Base-by-base conservation (phyloP, 2,888 invertebrate species). In the Sturmia bella region DNA sequence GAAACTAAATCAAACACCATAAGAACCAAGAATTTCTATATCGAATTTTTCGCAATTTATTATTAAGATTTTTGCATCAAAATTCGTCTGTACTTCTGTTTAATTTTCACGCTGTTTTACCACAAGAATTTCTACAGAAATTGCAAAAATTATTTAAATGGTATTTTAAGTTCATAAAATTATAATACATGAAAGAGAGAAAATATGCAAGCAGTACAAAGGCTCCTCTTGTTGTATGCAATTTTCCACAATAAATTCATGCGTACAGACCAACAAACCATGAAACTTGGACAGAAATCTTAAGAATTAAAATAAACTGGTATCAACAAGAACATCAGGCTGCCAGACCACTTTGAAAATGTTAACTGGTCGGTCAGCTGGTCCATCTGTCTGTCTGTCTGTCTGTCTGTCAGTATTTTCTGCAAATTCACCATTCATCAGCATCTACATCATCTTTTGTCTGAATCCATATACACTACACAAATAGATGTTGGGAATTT, bases 81-180 rank as follows among this genome's bases (percentile, higher is more conserved):
- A n/a, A n/a, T n/a, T n/a, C n/a, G 0, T 27, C 13, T 15, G 17
- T 27, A 12, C 4, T 9, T 12, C 2, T 27, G 9, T 39, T 39
- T 15, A 24, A 21, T 59, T 0, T n/a, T 32, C 27, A 9, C 50
- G 0, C 64, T 64, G 37, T 48, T 12, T 11, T n/a, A n/a, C 7
- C 3, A 3, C 12, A 27, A 48, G 61, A 32, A 32, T 27, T 17
- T 59, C n/a, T 7, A 41, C 19, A 61, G 43, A 43, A n/a, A 3
- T 37, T n/a, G 11, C 13, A 19, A 1, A 63, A 37, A 39, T 32
- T 11, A 50, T 48, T 32, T 32, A 45, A 73, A 32, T 54, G 21
- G 4, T 24, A 54, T 24, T 57, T 56, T 56, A 48, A 56, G 56
- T 63, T 39, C 24, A 48, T 54, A 64, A 74, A n/a, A 74, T 37